Percentiles rank a stretch among this genome's conserved stretches.
Evolutionary conservation across 2,113 vertebrate species (phyloP).

Genomic region (Amazona guildingii): DNA sequence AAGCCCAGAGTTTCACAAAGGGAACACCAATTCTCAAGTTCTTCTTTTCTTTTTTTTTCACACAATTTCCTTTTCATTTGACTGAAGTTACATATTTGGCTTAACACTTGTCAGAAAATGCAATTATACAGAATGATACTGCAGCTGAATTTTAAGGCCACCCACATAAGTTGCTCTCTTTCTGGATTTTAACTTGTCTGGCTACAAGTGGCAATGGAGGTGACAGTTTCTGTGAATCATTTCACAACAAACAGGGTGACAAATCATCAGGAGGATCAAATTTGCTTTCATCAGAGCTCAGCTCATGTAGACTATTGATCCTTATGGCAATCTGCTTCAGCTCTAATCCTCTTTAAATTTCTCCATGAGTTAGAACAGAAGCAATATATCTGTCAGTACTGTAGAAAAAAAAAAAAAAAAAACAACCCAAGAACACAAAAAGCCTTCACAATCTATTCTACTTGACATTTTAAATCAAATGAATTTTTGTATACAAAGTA

Average conservation of each 20-base stretch:
- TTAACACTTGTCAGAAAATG: neutral
- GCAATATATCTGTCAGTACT: neutral
- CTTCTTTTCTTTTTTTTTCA: neutral
- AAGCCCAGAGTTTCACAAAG: neutral
- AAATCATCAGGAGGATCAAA: neutral
- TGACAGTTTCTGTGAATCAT: neutral
- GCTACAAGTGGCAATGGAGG: neutral
- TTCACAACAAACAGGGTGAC: neutral
- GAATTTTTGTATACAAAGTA: neutral
- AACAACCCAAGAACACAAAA: neutral
- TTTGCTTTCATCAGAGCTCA: neutral
- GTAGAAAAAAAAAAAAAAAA: neutral
- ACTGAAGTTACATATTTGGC: neutral
- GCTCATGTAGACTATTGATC: neutral
- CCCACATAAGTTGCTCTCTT: neutral
- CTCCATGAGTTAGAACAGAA: neutral
- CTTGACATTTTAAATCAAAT: neutral
- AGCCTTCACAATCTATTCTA: neutral
- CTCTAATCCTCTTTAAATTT: neutral
- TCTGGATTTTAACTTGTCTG: neutral
- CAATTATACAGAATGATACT: neutral
- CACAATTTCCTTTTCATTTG: neutral
- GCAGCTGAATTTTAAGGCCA: slow-evolving; percentile 20
- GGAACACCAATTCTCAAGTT: neutral
- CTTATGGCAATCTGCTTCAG: neutral